Conservation (phyloP, 1,140 invertebrate species). For the Drosophila pseudoananassae region DNA sequence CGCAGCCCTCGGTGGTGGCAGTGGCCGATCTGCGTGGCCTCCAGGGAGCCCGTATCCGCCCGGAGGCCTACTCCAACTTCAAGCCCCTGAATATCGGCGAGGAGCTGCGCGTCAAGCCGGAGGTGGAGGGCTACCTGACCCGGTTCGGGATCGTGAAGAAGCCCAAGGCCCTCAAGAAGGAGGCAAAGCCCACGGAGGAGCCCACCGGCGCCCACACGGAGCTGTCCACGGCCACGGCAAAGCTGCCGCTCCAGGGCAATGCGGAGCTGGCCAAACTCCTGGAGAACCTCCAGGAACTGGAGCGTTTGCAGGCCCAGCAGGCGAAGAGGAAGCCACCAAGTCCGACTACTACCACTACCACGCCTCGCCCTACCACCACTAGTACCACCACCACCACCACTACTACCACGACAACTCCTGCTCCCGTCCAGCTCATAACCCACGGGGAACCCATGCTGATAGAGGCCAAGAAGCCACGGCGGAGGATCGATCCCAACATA, state of each 20-base stretch:
- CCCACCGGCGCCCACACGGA: constrained; percentile 63
- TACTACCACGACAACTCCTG: constrained; percentile 30
- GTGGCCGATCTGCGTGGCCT: constrained; percentile 67
- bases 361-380: constrained; percentile 6
- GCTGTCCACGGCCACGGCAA: constrained; percentile 62
- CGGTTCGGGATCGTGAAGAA: constrained; percentile 81
- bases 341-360: neutral
- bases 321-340: constrained; percentile 7
- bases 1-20: constrained; percentile 63
- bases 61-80: constrained; percentile 78
- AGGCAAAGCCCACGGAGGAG: constrained; percentile 47
- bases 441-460: constrained; percentile 73
- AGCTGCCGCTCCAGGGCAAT: constrained; percentile 44
- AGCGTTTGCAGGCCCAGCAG: constrained; percentile 82
- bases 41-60: constrained; percentile 63
- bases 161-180: constrained; percentile 71
- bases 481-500: constrained; percentile 77
- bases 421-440: constrained; percentile 63
- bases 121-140: constrained; percentile 77
- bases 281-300: constrained; percentile 76
- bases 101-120: constrained; percentile 77
- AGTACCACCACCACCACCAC: constrained; percentile 30
- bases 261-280: constrained; percentile 70
- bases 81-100: constrained; percentile 81
- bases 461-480: constrained; percentile 73